These are phyloP conservation scores for Bombylius major DNA, from an alignment of 2,888 invertebrate genomes.

Conservation along the genomic window DNA sequence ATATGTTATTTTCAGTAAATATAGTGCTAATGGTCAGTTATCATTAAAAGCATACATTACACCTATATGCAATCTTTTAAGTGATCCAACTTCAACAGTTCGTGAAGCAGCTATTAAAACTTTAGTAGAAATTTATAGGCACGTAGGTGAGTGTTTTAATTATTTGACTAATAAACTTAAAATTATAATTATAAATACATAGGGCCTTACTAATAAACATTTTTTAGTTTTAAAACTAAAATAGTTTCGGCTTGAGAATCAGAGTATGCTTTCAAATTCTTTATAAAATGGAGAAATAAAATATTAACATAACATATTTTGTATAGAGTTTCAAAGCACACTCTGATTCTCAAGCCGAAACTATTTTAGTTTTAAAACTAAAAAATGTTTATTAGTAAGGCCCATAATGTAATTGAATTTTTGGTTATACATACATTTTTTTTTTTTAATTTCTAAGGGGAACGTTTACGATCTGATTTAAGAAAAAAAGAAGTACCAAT, in stretches of 20 bases:
- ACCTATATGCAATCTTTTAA: slow-evolving; percentile 65
- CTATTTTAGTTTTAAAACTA: no score
- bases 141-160: slow-evolving; percentile 51
- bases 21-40: slow-evolving; percentile 47
- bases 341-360: no score
- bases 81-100: slow-evolving; percentile 77
- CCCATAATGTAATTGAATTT: background rate
- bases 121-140: slow-evolving; percentile 80
- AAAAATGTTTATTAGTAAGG: no score
- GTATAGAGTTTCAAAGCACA: no score
- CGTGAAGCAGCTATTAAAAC: slow-evolving; percentile 78
- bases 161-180: no score
- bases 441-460: slow-evolving; percentile 38
- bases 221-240: no score
- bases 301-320: no score
- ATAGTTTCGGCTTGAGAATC: no score
- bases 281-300: no score
- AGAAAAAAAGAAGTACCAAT: slow-evolving; percentile 66
- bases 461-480: slow-evolving; percentile 69
- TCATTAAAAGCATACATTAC: slow-evolving; percentile 72
- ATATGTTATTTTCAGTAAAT: background rate
- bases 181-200: no score
- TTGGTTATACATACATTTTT: background rate
- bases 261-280: no score
- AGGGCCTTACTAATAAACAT: no score